Base-by-base conservation (phyloP, 2,113 vertebrate genomes). In the Aplodontia rufa region DNA sequence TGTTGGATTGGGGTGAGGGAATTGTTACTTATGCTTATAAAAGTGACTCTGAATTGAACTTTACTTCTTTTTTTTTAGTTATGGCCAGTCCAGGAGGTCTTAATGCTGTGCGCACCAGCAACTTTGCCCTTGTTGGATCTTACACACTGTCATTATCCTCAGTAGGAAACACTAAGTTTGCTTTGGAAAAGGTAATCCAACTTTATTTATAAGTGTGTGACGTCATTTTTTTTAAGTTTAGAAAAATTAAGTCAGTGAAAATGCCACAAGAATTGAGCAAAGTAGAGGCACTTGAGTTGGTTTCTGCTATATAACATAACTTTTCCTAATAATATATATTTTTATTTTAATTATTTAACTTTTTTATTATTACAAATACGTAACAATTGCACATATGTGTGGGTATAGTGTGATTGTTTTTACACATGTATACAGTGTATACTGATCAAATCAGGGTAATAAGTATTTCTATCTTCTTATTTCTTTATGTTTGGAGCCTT, bases 81-180 rank as follows among this genome's bases (percentile, higher is more conserved):
- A 97, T 99, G 98, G 99, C 99, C 76, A 99, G 99, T 95, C 99
- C 99, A 0, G 99, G 99, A 12, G 99, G 99, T 1, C 99, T 99
- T 17, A 98, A 98, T 47, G 99, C 99, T 4, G 98, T 99, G 66
- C 99, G 99, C 8, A 99, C 99, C 97, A 99, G 99, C 81, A 99
- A 98, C 94, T 99, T 99, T 60, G 75, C 96, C 82, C 99, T 99
- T 30, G 99, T 99, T 37, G 99, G 99, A 45, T 99, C 99, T 22
- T 98, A 99, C 97, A 99, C 98, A 28, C 98, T 99, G 14, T 98
- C 98, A 0, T 90, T 99, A 35, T 97, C 99, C 42, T 99, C 99
- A 19, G 93, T 99, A 49, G 99, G 99, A 90, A 99, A 97, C 79
- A 98, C 97, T 79, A 99, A 98, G 84, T 99, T 99, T 94, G 96